Conservation (phyloP, 2,113 vertebrate species). For the Etheostoma cragini region DNA sequence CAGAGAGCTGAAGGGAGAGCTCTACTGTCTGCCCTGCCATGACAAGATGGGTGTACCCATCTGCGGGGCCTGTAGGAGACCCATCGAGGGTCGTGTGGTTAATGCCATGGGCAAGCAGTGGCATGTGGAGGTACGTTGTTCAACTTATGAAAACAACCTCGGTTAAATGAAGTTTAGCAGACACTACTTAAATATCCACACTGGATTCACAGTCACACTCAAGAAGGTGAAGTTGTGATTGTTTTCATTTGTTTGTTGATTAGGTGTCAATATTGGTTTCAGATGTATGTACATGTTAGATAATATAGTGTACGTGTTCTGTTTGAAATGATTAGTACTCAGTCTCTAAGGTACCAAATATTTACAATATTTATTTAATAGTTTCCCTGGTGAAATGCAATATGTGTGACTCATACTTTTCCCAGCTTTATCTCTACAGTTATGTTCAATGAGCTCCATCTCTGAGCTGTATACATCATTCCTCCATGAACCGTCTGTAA, state of each 20-base stretch:
- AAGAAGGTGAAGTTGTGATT: not conserved
- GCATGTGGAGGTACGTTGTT: slow-evolving; percentile 93
- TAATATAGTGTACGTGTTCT: not conserved
- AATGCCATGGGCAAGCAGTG: slow-evolving; percentile 99
- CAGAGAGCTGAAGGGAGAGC: slow-evolving; percentile 94
- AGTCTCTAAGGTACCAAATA: not conserved
- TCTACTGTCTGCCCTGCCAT: slow-evolving; percentile 97
- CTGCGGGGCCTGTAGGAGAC: slow-evolving; percentile 95
- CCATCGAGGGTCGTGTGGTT: slow-evolving; percentile 97
- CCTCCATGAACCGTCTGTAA: not conserved
- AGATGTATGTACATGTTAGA: not conserved
- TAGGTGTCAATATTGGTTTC: not conserved
- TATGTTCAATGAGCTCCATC: not conserved
- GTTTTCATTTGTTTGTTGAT: not conserved
- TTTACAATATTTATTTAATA: not conserved
- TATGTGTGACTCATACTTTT: slow-evolving; percentile 19
- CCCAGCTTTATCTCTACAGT: slow-evolving; percentile 44
- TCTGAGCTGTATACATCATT: not conserved
- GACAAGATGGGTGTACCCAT: slow-evolving; percentile 99
- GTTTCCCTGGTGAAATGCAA: not conserved
- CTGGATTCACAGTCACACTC: not conserved
- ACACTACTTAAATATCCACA: not conserved
- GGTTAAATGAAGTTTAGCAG: not conserved
- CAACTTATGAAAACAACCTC: not conserved
- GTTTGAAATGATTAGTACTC: not conserved